Evolutionary conservation across 2,113 vertebrate species (phyloP).

Genomic region (Hydropotes inermis): DNA sequence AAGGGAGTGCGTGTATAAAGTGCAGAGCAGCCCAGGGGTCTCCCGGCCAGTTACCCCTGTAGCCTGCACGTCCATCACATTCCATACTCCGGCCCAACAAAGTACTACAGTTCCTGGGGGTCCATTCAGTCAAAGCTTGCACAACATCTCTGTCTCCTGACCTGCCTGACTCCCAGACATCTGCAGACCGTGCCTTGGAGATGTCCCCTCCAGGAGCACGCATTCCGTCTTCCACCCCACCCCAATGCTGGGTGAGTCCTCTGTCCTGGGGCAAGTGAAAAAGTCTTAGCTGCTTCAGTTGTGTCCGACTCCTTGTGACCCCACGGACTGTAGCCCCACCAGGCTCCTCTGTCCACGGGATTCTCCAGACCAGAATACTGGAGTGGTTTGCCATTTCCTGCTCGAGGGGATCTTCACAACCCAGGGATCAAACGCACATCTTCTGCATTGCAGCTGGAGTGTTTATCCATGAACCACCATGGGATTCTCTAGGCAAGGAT

Average conservation of each 20-base stretch:
- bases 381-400: background rate
- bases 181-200: accelerated
- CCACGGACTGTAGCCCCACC: background rate
- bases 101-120: background rate
- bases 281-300: background rate
- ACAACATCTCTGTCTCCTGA: no score
- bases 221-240: no score
- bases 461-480: no score
- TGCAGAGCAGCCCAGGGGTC: accelerated
- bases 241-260: background rate
- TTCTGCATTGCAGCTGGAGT: background rate
- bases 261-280: background rate
- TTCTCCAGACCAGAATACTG: background rate
- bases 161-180: background rate
- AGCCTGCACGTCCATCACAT: accelerated
- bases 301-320: background rate
- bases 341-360: background rate
- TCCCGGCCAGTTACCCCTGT: accelerated
- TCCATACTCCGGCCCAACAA: background rate
- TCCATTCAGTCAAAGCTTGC: background rate
- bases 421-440: background rate
- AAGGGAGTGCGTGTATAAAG: background rate
- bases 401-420: background rate
- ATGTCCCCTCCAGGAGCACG: background rate
- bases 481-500: no score